Percentiles rank a stretch among this genome's conserved stretches.
Conservation (phyloP, 2,113 vertebrate genomes). For the Pangasianodon gigas region DNA sequence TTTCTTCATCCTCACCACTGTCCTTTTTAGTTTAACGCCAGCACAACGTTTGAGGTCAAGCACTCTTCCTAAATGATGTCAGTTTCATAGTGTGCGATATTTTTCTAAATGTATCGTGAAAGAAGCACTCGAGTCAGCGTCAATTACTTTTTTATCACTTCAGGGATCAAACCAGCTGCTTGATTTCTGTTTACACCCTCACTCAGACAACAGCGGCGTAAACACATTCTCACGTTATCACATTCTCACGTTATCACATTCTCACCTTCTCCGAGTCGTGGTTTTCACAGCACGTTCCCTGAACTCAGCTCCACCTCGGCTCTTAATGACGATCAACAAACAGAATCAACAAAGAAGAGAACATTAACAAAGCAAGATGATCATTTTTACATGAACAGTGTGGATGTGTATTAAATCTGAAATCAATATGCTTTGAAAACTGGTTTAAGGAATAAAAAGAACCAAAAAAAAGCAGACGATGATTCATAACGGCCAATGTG, state of each 20-base stretch:
- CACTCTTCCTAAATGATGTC: constrained; percentile 17
- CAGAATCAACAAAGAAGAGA: not conserved
- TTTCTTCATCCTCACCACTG: not conserved
- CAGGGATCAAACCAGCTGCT: constrained; percentile 35
- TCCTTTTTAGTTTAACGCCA: constrained; percentile 14
- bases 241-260: not conserved
- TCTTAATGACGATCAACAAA: constrained; percentile 14
- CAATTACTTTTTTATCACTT: constrained; percentile 33
- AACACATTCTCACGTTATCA: not conserved
- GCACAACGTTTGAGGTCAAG: constrained; percentile 1
- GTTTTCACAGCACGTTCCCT: constrained; percentile 10
- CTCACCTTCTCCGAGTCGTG: not conserved
- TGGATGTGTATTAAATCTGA: not conserved
- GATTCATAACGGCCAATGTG: not conserved
- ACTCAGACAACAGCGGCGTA: constrained; percentile 1
- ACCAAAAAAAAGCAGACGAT: not conserved
- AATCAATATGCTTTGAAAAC: not conserved
- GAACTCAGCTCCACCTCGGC: not conserved
- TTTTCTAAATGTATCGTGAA: constrained; percentile 34
- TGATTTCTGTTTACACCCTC: constrained; percentile 10
- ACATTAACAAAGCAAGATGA: not conserved
- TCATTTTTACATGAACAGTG: not conserved
- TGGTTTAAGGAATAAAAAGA: not conserved
- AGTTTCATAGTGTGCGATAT: not conserved
- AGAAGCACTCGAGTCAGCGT: constrained; percentile 17